Conservation (phyloP, 2,113 vertebrate genomes). For the Macaca nemestrina region DNA sequence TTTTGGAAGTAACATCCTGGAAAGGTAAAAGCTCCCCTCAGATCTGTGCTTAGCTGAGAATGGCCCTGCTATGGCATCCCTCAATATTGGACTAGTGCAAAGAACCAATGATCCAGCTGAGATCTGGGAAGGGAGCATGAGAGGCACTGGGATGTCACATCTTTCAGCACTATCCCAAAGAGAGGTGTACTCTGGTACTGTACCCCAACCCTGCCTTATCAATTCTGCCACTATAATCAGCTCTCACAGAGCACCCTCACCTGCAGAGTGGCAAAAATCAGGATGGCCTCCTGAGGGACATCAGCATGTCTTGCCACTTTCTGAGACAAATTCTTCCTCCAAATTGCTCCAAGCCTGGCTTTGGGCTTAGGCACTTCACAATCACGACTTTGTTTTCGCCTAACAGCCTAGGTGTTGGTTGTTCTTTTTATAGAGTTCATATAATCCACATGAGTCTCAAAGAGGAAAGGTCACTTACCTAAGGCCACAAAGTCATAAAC, state of each 20-base stretch:
- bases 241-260: neutral
- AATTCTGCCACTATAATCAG: neutral
- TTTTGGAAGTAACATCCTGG: neutral
- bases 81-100: neutral
- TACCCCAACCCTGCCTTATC: neutral
- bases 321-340: neutral
- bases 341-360: neutral
- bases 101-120: neutral
- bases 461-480: neutral
- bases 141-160: neutral
- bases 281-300: neutral
- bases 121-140: neutral
- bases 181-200: accelerated
- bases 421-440: neutral
- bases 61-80: neutral
- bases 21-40: neutral
- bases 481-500: neutral
- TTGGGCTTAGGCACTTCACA: neutral
- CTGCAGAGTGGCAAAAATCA: neutral
- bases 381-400: neutral
- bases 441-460: neutral
- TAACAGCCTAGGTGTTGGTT: neutral
- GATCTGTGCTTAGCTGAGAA: neutral
- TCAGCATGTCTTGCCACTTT: neutral
- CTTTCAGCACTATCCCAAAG: neutral